Evolutionary conservation across 2,888 invertebrate genomes (phyloP).

Genomic region (Idaea straminata): DNA sequence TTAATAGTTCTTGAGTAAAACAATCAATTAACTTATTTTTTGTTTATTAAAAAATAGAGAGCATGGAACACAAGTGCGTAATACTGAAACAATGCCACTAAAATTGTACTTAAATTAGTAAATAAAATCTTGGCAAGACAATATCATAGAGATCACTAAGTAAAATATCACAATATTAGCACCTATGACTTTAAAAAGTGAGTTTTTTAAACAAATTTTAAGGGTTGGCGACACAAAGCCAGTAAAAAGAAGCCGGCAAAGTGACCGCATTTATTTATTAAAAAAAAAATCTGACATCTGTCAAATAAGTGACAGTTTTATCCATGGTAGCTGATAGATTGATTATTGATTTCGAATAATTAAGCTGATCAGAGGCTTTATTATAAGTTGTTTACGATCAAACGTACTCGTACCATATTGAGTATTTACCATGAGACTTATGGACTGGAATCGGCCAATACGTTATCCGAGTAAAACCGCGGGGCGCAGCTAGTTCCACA

Average conservation of each 20-base stretch:
- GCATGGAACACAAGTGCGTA: constrained; percentile 49
- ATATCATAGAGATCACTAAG: constrained; percentile 51
- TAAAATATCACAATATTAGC: constrained; percentile 54
- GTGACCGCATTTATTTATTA: neutral
- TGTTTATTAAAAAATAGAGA: constrained; percentile 43
- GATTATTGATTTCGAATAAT: too few relatives aligned
- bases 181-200: constrained; percentile 32
- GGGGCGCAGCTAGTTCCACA: too few relatives aligned
- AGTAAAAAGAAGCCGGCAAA: neutral
- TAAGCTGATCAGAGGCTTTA: too few relatives aligned
- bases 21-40: neutral
- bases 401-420: too few relatives aligned
- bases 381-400: too few relatives aligned
- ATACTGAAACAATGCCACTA: constrained; percentile 42
- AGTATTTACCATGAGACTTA: too few relatives aligned
- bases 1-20: neutral
- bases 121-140: constrained; percentile 51
- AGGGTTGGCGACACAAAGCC: neutral
- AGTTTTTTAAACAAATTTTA: neutral
- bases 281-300: too few relatives aligned
- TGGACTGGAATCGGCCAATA: too few relatives aligned
- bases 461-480: too few relatives aligned
- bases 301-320: too few relatives aligned
- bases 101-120: constrained; percentile 45
- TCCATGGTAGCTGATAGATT: too few relatives aligned